These are phyloP conservation scores for Leucozona laternaria DNA, from an alignment of 2,888 invertebrate species.

Conservation along the genomic window DNA sequence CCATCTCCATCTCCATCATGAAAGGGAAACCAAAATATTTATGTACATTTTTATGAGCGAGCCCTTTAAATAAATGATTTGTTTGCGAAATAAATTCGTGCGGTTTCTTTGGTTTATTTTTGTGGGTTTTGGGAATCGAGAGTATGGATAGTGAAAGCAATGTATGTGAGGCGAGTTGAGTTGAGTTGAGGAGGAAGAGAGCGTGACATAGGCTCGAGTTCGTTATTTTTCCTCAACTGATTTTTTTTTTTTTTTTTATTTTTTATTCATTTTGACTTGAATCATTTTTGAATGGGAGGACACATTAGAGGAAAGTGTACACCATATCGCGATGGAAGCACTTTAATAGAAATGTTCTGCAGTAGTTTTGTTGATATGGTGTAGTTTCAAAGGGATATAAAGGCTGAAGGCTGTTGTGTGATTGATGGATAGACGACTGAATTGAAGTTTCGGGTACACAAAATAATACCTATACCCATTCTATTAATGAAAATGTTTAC, in stretches of 20 bases:
- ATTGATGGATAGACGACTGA: slow-evolving; percentile 18
- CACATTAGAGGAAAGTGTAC: slow-evolving; percentile 22
- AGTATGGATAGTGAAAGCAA: slow-evolving; percentile 21
- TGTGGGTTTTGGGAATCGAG: slow-evolving; percentile 21
- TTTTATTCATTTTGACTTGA: slow-evolving; percentile 61
- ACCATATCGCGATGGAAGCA: slow-evolving; percentile 52
- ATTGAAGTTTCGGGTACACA: background rate
- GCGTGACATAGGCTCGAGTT: slow-evolving; percentile 50
- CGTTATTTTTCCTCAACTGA: slow-evolving; percentile 26
- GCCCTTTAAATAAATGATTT: slow-evolving; percentile 76
- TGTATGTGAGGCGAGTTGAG: too few relatives aligned
- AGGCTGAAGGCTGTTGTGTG: slow-evolving; percentile 20
- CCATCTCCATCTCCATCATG: slow-evolving; percentile 45
- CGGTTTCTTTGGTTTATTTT: slow-evolving; percentile 74
- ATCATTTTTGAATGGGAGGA: slow-evolving; percentile 22
- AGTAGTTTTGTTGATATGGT: slow-evolving; percentile 60
- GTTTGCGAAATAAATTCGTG: slow-evolving; percentile 76
- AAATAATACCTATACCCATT: background rate
- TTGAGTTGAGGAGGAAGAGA: slow-evolving; percentile 8
- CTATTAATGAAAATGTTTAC: slow-evolving; percentile 10
- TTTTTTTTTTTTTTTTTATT: slow-evolving; percentile 51
- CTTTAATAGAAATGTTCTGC: slow-evolving; percentile 74
- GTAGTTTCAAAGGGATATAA: slow-evolving; percentile 26
- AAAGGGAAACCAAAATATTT: slow-evolving; percentile 76
- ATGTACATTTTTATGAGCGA: slow-evolving; percentile 75